Evolutionary conservation across 2,888 invertebrate genomes (phyloP).

Genomic region (Dolichomitus sp.): DNA sequence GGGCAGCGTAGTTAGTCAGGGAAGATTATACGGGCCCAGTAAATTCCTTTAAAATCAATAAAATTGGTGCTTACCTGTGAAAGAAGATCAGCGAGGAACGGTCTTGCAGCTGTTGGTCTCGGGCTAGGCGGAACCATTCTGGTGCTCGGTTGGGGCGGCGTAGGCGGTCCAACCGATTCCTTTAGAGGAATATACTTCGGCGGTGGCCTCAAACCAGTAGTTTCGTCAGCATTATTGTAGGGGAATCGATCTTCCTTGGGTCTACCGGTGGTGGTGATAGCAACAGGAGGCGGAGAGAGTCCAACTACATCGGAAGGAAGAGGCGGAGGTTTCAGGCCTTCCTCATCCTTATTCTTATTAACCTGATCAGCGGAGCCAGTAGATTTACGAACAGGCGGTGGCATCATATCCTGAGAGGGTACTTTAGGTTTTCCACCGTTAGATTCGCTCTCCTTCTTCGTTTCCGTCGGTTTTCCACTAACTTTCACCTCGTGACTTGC

Average conservation of each 20-base stretch:
- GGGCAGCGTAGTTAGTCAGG: too few relatives aligned
- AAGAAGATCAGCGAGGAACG: conserved; percentile 82
- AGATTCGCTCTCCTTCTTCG: conserved; percentile 54
- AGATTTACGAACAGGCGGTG: conserved; percentile 76
- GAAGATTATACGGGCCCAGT: too few relatives aligned
- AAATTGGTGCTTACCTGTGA: conserved; percentile 77
- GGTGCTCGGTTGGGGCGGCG: conserved; percentile 75
- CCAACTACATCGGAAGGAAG: conserved; percentile 81
- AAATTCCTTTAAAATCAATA: background rate
- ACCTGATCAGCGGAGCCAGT: conserved; percentile 64
- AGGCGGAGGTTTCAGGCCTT: conserved; percentile 80
- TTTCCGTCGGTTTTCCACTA: conserved; percentile 53
- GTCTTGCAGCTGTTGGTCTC: conserved; percentile 78
- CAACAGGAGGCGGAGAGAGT: conserved; percentile 82
- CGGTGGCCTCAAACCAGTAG: conserved; percentile 77
- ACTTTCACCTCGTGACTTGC: conserved; percentile 43
- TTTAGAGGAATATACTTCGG: conserved; percentile 82
- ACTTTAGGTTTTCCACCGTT: conserved; percentile 70
- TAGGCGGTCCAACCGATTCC: conserved; percentile 74
- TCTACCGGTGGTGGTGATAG: conserved; percentile 78
- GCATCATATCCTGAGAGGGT: conserved; percentile 81
- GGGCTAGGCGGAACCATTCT: conserved; percentile 80
- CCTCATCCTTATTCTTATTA: conserved; percentile 73
- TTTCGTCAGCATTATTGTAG: conserved; percentile 71
- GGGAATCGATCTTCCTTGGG: conserved; percentile 75